Evolutionary conservation across 2,113 vertebrate species (phyloP).

Genomic region (Poeciliopsis occidentalis): DNA sequence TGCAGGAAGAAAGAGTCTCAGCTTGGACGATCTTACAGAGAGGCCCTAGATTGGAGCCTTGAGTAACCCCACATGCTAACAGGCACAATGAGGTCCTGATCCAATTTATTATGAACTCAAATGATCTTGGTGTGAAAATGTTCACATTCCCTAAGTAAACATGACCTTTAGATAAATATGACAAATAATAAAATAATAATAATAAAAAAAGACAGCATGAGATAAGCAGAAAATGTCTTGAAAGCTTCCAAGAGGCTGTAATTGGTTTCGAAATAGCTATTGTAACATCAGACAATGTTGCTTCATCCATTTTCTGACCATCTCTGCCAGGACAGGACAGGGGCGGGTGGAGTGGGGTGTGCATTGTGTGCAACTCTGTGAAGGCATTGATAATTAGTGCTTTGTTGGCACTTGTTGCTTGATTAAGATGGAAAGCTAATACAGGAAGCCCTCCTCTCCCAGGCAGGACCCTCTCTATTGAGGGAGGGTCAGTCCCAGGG

Average conservation of each 20-base stretch:
- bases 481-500: constrained; percentile 81
- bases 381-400: constrained; percentile 82
- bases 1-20: not conserved
- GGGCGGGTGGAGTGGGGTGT: constrained; percentile 26
- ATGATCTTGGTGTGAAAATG: not conserved
- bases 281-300: constrained; percentile 60
- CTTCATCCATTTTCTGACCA: constrained; percentile 66
- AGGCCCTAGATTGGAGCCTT: not conserved
- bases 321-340: constrained; percentile 43
- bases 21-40: not conserved
- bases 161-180: not conserved
- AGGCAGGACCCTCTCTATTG: constrained; percentile 76
- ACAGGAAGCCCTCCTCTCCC: constrained; percentile 80
- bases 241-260: constrained; percentile 10
- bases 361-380: constrained; percentile 67
- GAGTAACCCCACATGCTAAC: not conserved
- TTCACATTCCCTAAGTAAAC: not conserved
- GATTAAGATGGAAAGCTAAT: constrained; percentile 83
- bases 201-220: not conserved
- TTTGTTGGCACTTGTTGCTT: constrained; percentile 83
- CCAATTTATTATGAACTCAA: not conserved
- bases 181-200: not conserved
- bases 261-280: constrained; percentile 60
- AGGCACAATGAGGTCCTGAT: not conserved
- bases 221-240: not conserved